A percentile compares a stretch with the other conserved stretches of the same genome.
phyloP scores from a whole-genome alignment of 2,113 vertebrate species.

The Podarcis cretensis region DNA sequence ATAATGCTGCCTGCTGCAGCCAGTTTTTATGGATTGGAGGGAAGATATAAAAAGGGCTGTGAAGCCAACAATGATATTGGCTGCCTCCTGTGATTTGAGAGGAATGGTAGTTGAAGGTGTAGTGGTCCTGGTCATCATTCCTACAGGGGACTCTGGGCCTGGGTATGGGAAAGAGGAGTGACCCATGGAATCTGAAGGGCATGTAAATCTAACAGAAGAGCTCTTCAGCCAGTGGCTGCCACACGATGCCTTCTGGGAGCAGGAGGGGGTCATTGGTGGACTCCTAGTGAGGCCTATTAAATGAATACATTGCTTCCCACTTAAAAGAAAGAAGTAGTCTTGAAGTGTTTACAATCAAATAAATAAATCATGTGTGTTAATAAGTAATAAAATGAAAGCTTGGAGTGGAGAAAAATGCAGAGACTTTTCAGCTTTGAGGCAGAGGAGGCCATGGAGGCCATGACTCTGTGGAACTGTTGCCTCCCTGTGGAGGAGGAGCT shows the following conservation, averaged over 20 bases:
- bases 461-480: no score
- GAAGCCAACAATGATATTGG: background rate
- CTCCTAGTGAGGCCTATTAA: background rate
- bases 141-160: background rate
- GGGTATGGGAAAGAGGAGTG: background rate
- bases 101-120: background rate
- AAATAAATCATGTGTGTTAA: no score
- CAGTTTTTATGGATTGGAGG: background rate
- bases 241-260: no score
- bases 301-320: no score
- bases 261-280: background rate
- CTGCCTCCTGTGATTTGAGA: background rate
- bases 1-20: background rate
- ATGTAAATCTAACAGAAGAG: background rate
- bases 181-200: background rate
- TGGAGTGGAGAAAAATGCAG: no score
- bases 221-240: background rate
- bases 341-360: no score
- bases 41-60: background rate
- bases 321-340: no score
- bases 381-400: no score
- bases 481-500: no score
- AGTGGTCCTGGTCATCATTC: background rate
- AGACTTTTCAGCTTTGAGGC: no score
- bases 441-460: no score